Percentiles rank a stretch among this genome's conserved stretches.
These are phyloP conservation scores for cattle (Bos taurus) DNA, from an alignment of 2,113 vertebrate genomes.

Conservation along the genomic window DNA sequence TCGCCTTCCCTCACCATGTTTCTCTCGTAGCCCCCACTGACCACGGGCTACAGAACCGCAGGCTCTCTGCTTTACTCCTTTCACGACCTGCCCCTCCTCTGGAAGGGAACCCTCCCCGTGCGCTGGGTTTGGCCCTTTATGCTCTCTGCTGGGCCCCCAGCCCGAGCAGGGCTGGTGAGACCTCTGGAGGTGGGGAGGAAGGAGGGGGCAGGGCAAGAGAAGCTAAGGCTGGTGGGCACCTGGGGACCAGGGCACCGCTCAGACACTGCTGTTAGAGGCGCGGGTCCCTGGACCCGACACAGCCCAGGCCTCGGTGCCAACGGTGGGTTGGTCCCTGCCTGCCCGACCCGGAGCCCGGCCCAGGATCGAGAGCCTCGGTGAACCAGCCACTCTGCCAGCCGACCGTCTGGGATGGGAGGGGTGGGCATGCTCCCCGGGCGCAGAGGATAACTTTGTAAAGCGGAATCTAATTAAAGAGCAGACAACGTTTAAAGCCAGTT, in stretches of 20 bases:
- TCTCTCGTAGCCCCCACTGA: not conserved
- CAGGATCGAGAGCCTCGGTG: accelerated
- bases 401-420: accelerated
- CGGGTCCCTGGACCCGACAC: accelerated
- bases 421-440: not conserved
- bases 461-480: not conserved
- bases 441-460: not conserved
- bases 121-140: not conserved
- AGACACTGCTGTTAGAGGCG: accelerated
- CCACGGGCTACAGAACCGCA: accelerated
- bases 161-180: not conserved
- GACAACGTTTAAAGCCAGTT: slow-evolving; percentile 43
- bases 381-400: accelerated
- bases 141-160: not conserved
- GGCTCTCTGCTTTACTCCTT: accelerated
- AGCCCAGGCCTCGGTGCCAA: accelerated
- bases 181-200: not conserved
- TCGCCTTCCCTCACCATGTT: accelerated
- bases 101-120: accelerated
- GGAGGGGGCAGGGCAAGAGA: accelerated
- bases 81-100: accelerated
- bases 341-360: not conserved
- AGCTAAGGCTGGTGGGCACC: accelerated
- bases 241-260: accelerated
- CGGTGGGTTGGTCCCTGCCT: accelerated